Percentiles rank a stretch among this genome's conserved stretches.
phyloP scores from a whole-genome alignment of 2,797 vertebrate genomes.

The Ptychadena robeensis region DNA sequence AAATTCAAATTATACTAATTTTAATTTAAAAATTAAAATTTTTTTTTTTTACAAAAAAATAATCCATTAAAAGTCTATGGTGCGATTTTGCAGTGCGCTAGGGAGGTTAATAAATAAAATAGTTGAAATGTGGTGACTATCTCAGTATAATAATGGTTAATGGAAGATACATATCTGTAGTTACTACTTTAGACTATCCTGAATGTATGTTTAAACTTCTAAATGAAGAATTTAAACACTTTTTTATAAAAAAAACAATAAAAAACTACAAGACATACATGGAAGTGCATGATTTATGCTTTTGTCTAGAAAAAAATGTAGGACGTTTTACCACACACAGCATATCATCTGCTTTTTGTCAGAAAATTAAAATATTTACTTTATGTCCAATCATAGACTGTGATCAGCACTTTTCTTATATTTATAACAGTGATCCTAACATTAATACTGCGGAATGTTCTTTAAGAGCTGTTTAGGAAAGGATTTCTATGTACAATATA shows the following conservation, averaged over 20 bases:
- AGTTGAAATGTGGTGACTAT: too few relatives aligned
- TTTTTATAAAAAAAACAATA: constrained; percentile 27
- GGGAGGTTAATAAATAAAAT: too few relatives aligned
- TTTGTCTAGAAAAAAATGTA: constrained; percentile 65
- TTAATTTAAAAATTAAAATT: too few relatives aligned
- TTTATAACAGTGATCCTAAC: constrained; percentile 50
- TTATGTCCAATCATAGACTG: constrained; percentile 59
- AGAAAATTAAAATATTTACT: constrained; percentile 64
- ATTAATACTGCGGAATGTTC: constrained; percentile 47
- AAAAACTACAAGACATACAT: constrained; percentile 49
- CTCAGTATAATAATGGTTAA: too few relatives aligned
- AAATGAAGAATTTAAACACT: constrained; percentile 36
- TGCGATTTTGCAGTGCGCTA: too few relatives aligned
- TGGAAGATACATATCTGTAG: neutral
- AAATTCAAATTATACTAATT: too few relatives aligned
- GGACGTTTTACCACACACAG: constrained; percentile 67
- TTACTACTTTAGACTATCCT: constrained; percentile 30
- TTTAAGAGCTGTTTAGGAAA: constrained; percentile 25
- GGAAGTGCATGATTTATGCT: constrained; percentile 62
- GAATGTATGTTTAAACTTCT: constrained; percentile 4
- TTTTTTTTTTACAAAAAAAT: too few relatives aligned
- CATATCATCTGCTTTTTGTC: constrained; percentile 64
- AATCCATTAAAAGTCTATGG: too few relatives aligned
- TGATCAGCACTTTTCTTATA: neutral
- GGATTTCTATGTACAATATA: constrained; percentile 9